Base-by-base conservation (phyloP, 2,113 vertebrate genomes). In the Pogona vitticeps region DNA sequence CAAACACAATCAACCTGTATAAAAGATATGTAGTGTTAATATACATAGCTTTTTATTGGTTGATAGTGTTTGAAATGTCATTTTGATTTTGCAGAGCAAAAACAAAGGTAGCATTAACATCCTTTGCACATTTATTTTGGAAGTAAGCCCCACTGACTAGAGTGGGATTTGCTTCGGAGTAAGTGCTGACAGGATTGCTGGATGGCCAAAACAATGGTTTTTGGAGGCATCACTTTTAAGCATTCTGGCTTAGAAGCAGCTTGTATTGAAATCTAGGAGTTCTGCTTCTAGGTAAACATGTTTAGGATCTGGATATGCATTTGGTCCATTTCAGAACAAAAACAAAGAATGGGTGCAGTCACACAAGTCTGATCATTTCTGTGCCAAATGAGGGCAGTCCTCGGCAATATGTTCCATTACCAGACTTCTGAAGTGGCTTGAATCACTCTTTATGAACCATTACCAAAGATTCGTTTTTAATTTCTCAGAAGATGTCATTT, bases 371-470 rank as follows among this genome's bases (percentile, higher is more conserved):
- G 63, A 56, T 58, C 17, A 26, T 61, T 26, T 82, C 82, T 78
- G 58, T 78, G 21, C 31, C 91, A 1, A 42, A 86, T 72, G 73
- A 68, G 42, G 56, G 5, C 88, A 26, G 31, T 1, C 38, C 26
- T n/a, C 21, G 87, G 85, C 52, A 42, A 40, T 46, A 6, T 26
- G 7, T 20, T 68, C 33, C 38, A 38, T 88, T 61, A 12, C 88
- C 92, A 88, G 23, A 52, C 15, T 91, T 78, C 91, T 89, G 85
- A 0, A 42, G 83, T 91, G 85, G 85, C 90, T 87, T 91, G 83
- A 89, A 88, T 88, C 90, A 89, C 12, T 31, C 28, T 31, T 85
- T 93, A 91, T 86, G 90, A 92, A 81, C 83, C 72, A 82, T 83
- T 71, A 36, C 26, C 21, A 15, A 52, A 67, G 10, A 18, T 56